Evolutionary conservation across 2,888 invertebrate species (phyloP), one percentile per base, ranked within the genome.

Genomic region (Seira musarum): DNA sequence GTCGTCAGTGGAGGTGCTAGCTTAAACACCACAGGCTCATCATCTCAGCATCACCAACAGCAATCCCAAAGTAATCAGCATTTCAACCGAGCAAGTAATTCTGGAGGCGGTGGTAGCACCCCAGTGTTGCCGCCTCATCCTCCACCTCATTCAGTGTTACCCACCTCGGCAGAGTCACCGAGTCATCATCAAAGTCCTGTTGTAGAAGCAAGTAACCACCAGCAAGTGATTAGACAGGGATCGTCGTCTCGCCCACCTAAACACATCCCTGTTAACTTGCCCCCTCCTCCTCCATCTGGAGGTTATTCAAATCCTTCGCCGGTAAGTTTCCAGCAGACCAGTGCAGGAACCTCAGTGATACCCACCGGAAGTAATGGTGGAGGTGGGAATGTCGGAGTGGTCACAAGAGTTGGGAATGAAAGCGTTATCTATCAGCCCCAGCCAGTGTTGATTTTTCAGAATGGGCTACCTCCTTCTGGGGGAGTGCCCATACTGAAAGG

Each of bases 391-490:
- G 78, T 70, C 35, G 69, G 68, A 49, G 76, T 77, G 10, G 69
- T 77, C 6, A 77, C 76, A 3, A 71, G 78, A 19, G 24, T 78
- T 8, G 30, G 73, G 5, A 53, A 72, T 53, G 72, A 76, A 24
- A 72, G 76, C 60, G 68, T 82, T 17, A 76, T 82, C 25, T 82
- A 76, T 46, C 69, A 82, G 21, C 61, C 74, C 19, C 82, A 82
- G 49, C 79, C 79, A 13, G 78, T 82, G 67, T 40, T 82, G 6
- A 80, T 82, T 30, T 75, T 82, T 40, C 82, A 78, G 6, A 82
- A 75, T 57, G 72, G 60, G n/a, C 70, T 24, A 13, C 72, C 72
- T 2, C 10, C 66, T 21, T 8, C 64, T 49, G 2, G 35, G 6
- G n/a, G 6, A 64, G 17, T 15, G 13, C 60, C 64, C 3, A 25